These are phyloP conservation scores for Pseudomyrmex dendroicus DNA, from an alignment of 1,140 invertebrate species.

Conservation along the genomic window DNA sequence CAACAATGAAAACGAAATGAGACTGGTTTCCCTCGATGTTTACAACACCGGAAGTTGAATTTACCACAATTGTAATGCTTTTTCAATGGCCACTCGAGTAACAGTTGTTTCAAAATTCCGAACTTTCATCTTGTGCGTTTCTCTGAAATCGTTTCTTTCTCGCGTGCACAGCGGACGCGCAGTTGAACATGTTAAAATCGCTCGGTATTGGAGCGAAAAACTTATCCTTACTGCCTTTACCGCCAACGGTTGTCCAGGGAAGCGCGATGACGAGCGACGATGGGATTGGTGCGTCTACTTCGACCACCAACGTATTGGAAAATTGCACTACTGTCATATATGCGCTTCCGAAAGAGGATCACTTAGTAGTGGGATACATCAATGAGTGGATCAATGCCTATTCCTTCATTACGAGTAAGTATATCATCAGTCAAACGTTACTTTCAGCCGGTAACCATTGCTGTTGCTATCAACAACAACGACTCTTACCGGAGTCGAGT, in stretches of 20 bases:
- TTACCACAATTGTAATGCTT: not conserved
- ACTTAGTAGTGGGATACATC: slow-evolving; percentile 87
- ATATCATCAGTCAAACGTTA: slow-evolving; percentile 23
- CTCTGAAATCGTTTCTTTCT: slow-evolving; percentile 70
- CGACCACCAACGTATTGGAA: slow-evolving; percentile 72
- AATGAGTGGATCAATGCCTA: slow-evolving; percentile 89
- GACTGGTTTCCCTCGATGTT: not conserved
- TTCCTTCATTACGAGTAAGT: slow-evolving; percentile 87
- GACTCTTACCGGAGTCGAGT: slow-evolving; percentile 34
- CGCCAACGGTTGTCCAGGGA: slow-evolving; percentile 75
- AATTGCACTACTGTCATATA: slow-evolving; percentile 84
- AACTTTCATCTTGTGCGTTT: slow-evolving; percentile 6
- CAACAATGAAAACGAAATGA: not conserved
- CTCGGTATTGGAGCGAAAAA: slow-evolving; percentile 76
- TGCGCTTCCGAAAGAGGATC: slow-evolving; percentile 82
- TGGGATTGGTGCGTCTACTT: slow-evolving; percentile 64
- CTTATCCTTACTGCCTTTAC: slow-evolving; percentile 78
- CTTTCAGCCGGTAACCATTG: slow-evolving; percentile 42
- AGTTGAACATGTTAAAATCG: slow-evolving; percentile 79
- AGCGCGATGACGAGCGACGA: slow-evolving; percentile 77
- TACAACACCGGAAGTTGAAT: not conserved
- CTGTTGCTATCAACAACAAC: slow-evolving; percentile 23
- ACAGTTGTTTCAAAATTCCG: not conserved
- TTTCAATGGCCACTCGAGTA: not conserved
- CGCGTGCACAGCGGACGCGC: slow-evolving; percentile 79